These are phyloP conservation scores for Rhinoderma darwinii DNA, from an alignment of 2,113 vertebrate species.

Conservation along the genomic window DNA sequence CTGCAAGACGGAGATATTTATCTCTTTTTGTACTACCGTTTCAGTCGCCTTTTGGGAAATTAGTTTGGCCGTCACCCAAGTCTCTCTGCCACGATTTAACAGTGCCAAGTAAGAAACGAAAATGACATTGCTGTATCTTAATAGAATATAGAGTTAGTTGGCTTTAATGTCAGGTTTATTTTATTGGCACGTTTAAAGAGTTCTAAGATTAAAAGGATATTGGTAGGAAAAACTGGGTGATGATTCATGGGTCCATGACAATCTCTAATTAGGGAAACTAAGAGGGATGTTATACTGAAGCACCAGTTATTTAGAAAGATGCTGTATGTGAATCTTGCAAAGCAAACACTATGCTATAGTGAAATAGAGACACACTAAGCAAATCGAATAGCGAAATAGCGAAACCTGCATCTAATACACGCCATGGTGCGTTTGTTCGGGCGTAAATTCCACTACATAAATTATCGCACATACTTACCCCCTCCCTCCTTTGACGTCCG, in stretches of 20 bases:
- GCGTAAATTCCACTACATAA: no score
- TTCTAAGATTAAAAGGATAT: not conserved
- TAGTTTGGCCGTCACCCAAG: slow-evolving; percentile 13
- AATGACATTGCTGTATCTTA: slow-evolving; percentile 13
- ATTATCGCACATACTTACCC: no score
- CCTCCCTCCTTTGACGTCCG: no score
- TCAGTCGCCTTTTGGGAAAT: slow-evolving; percentile 31
- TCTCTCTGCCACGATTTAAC: slow-evolving; percentile 6
- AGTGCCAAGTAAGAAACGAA: not conserved
- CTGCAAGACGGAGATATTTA: not conserved
- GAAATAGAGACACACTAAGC: not conserved
- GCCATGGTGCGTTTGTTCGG: no score
- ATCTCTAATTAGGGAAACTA: not conserved
- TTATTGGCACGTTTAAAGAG: slow-evolving; percentile 14
- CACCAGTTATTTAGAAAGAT: not conserved
- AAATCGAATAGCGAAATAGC: no score
- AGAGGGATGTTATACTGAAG: not conserved
- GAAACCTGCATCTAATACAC: no score
- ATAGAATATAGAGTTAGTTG: not conserved
- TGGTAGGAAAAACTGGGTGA: not conserved
- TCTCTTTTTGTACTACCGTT: slow-evolving; percentile 4
- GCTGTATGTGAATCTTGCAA: not conserved
- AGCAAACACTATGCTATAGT: not conserved
- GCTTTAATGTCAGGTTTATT: not conserved
- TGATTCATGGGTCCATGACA: not conserved